Evolutionary conservation across 1,140 invertebrate species (phyloP), one percentile per base, ranked within the genome.

Genomic region (Drosophila eugracilis): DNA sequence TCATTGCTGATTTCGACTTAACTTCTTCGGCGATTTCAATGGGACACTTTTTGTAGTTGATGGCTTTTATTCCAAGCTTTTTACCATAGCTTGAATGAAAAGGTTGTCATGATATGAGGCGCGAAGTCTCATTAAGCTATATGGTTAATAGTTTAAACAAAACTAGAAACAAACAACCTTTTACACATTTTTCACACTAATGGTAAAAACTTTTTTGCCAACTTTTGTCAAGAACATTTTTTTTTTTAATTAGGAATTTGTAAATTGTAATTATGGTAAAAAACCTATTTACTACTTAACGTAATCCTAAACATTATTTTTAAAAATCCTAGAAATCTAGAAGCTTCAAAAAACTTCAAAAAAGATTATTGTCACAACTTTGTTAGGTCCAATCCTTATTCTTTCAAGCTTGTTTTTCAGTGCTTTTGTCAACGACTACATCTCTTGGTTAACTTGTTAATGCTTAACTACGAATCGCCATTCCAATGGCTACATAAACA

Each of bases 401-500:
- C 15, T 17, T 34, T n/a, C 17, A 26, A 12, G 3, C 42, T 21
- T 22, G 7, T 21, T 62, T 66, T 19, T 0, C 14, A 4, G n/a
- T 9, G 22, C 5, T 12, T 42, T 24, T 32, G 36, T 52, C 48
- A 32, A 41, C 34, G 28, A 7, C 42, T 32, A 36, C 36, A 41
- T 21, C 21, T 26, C n/a, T 30, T 42, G 22, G 60, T 52, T 37
- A 62, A 60, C 30, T 62, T 52, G 36, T 52, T 67, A 67, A 66
- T 66, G 36, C 63, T 66, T 66, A 52, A 67, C 45, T 52, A 67
- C 50, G 50, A 37, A 66, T 52, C 30, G 39, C 19, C 17, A 14
- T 47, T 47, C 22, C 55, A 47, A 65, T 62, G 30, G 24, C 47
- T 44, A 67, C 22, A 53, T 52, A 67, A 67, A 67, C 63, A 67